Evolutionary conservation across 2,888 invertebrate species (phyloP).

Genomic region (Cheilosia variabilis): DNA sequence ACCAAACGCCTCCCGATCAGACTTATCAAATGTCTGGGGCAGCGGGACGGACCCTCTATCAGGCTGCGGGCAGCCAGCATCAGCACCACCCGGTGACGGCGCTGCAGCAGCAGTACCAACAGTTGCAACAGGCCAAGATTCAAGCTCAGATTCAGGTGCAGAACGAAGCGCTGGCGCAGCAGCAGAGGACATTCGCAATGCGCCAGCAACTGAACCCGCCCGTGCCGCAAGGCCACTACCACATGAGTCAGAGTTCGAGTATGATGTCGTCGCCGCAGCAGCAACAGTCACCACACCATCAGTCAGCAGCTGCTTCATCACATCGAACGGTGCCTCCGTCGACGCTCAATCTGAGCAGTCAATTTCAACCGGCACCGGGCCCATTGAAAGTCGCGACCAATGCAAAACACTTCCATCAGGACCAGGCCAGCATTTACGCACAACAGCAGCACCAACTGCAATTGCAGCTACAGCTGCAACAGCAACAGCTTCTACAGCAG

Average conservation of each 20-base stretch:
- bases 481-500: slow-evolving; percentile 78
- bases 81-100: slow-evolving; percentile 80
- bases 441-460: slow-evolving; percentile 77
- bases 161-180: slow-evolving; percentile 87
- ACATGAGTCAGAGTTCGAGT: slow-evolving; percentile 82
- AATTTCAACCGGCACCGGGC: slow-evolving; percentile 82
- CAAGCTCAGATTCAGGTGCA: slow-evolving; percentile 87
- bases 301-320: slow-evolving; percentile 77
- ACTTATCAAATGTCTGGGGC: slow-evolving; percentile 84
- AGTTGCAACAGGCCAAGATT: slow-evolving; percentile 87
- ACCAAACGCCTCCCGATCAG: slow-evolving; percentile 84
- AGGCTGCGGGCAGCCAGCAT: slow-evolving; percentile 78
- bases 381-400: slow-evolving; percentile 80
- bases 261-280: slow-evolving; percentile 80
- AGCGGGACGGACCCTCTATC: slow-evolving; percentile 77
- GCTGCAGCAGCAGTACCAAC: slow-evolving; percentile 86
- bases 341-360: slow-evolving; percentile 82
- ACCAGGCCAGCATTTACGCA: slow-evolving; percentile 69
- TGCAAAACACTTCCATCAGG: slow-evolving; percentile 73
- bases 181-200: slow-evolving; percentile 87
- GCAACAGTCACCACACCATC: slow-evolving; percentile 78
- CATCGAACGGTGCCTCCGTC: slow-evolving; percentile 80
- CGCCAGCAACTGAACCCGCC: slow-evolving; percentile 87
- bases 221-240: slow-evolving; percentile 83
- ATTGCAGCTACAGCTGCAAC: slow-evolving; percentile 76